Conservation (phyloP, 2,888 invertebrate genomes). For the Pherbina coryleti region DNA sequence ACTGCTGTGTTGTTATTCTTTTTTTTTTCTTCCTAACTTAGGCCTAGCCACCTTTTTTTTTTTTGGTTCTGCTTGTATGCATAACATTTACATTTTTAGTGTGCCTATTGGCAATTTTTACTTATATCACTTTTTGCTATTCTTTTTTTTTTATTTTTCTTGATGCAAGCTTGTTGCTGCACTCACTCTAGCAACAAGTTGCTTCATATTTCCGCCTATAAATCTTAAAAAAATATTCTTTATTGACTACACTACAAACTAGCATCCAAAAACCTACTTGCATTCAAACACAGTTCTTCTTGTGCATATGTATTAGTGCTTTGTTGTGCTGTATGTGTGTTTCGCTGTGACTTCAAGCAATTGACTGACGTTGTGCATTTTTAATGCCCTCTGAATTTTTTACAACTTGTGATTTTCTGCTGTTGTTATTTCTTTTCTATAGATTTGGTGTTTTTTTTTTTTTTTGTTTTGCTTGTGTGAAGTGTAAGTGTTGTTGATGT, state of each 20-base stretch:
- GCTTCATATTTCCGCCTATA: neutral
- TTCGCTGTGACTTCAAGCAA: neutral
- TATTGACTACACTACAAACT: neutral
- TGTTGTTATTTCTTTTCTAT: neutral
- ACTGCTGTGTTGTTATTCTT: neutral
- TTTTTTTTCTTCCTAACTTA: neutral
- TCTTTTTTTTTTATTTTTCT: too few relatives aligned
- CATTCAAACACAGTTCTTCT: too few relatives aligned
- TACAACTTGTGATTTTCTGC: constrained; percentile 13
- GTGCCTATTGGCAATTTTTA: neutral
- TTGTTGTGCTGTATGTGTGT: neutral
- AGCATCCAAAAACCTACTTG: too few relatives aligned
- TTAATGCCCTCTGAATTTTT: constrained; percentile 6
- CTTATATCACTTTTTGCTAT: neutral
- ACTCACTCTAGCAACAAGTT: neutral
- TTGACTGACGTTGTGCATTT: constrained; percentile 16
- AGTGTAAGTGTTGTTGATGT: neutral
- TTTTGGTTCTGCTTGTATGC: neutral
- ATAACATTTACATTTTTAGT: neutral
- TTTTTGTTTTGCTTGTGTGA: neutral
- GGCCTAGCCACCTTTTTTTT: neutral
- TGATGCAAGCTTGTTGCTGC: neutral
- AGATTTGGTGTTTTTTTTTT: neutral
- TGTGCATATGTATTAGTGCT: too few relatives aligned
- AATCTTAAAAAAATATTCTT: neutral